Evolutionary conservation across 2,113 vertebrate species (phyloP).

Genomic region (Percina caprodes): DNA sequence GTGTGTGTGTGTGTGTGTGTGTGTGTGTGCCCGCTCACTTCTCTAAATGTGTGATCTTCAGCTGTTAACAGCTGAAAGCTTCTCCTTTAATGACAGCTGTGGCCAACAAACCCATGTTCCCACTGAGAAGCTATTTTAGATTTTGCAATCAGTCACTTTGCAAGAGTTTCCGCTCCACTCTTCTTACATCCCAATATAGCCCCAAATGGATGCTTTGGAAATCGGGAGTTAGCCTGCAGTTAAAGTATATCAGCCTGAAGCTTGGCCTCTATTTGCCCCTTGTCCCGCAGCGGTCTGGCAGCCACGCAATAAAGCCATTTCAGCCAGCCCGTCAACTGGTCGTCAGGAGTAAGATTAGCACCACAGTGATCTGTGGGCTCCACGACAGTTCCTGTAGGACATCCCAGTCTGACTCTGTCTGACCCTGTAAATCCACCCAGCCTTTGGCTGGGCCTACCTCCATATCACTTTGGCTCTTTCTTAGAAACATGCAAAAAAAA

Average conservation of each 20-base stretch:
- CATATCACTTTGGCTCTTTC: neutral
- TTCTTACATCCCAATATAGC: conserved; percentile 75
- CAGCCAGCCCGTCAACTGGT: conserved; percentile 47
- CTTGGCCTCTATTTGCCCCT: conserved; percentile 24
- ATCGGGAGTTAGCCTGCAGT: conserved; percentile 35
- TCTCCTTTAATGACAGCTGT: conserved; percentile 68
- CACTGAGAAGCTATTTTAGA: conserved; percentile 70
- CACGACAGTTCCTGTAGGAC: conserved; percentile 36
- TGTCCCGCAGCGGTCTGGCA: conserved; percentile 16
- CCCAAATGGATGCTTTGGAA: conserved; percentile 70
- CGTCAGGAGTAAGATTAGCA: conserved; percentile 62
- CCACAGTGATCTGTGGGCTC: conserved; percentile 40
- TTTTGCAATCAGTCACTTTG: conserved; percentile 64
- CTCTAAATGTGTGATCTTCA: conserved; percentile 51
- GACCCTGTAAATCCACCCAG: conserved; percentile 32
- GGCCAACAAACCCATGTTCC: conserved; percentile 64
- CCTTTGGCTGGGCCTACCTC: conserved; percentile 24
- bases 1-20: conserved; percentile 15
- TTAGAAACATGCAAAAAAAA: conserved; percentile 14
- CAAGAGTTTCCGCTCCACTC: conserved; percentile 71
- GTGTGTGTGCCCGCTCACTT: conserved; percentile 12
- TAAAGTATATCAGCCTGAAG: conserved; percentile 45
- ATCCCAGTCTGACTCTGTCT: conserved; percentile 50
- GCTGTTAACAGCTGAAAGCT: conserved; percentile 62
- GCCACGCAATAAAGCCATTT: conserved; percentile 1